phyloP scores from a whole-genome alignment of 2,888 invertebrate genomes.

The Schizaphis graminum region DNA sequence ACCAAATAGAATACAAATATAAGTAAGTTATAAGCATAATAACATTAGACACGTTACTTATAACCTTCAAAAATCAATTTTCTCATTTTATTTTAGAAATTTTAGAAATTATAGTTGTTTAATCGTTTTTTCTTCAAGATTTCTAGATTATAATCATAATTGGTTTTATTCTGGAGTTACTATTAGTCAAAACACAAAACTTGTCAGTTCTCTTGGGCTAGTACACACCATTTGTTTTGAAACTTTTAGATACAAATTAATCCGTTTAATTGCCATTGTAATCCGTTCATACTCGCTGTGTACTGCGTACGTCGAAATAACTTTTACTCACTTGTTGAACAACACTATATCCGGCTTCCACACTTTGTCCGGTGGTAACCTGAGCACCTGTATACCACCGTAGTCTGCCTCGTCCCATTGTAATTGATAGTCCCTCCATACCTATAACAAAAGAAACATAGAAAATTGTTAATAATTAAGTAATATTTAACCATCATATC shows the following conservation, averaged over 20 bases:
- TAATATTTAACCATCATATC: background rate
- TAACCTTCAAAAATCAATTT: background rate
- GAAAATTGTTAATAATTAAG: constrained; percentile 35
- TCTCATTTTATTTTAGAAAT: background rate
- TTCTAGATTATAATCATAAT: constrained; percentile 15
- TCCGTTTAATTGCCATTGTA: constrained; percentile 51
- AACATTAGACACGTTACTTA: too few relatives aligned
- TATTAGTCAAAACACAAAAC: background rate
- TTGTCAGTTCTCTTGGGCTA: background rate
- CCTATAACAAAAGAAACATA: constrained; percentile 71
- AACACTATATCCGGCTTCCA: constrained; percentile 99
- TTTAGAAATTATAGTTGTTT: background rate
- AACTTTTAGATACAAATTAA: constrained; percentile 52
- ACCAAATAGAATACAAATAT: too few relatives aligned
- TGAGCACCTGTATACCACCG: constrained; percentile 92
- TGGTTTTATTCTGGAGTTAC: constrained; percentile 13
- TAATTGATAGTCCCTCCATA: constrained; percentile 97
- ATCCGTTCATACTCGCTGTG: constrained; percentile 20
- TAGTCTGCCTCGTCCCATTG: constrained; percentile 98
- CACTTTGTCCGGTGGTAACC: constrained; percentile 95
- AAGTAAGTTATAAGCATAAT: too few relatives aligned
- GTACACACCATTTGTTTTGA: constrained; percentile 22
- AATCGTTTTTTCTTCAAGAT: background rate
- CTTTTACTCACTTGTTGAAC: constrained; percentile 90
- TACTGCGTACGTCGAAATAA: constrained; percentile 22